phyloP scores from a whole-genome alignment of 35 echinoderm and acorn worm genomes.

The Apostichopus parvimensis region DNA sequence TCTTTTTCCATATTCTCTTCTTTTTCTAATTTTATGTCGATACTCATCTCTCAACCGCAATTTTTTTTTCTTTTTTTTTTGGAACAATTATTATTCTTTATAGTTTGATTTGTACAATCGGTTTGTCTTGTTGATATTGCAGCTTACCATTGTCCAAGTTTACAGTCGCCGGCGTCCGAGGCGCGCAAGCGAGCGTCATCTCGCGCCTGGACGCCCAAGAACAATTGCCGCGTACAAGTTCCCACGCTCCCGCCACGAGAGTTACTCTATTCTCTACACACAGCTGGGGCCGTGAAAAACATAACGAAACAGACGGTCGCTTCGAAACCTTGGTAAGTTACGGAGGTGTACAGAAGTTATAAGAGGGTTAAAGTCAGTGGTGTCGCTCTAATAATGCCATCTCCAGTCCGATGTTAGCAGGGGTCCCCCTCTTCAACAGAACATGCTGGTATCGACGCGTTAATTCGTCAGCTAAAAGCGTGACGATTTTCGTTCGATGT shows the following conservation, averaged over 20 bases:
- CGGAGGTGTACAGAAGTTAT: too few relatives aligned
- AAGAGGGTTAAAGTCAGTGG: too few relatives aligned
- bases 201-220: slow-evolving; percentile 9
- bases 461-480: too few relatives aligned
- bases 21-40: too few relatives aligned
- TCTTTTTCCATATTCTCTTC: too few relatives aligned
- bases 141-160: slow-evolving; percentile 28
- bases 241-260: slow-evolving; percentile 34
- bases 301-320: neutral
- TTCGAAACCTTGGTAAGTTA: slow-evolving; percentile 10
- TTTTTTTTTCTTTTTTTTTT: neutral
- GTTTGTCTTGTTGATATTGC: slow-evolving; percentile 42
- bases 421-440: too few relatives aligned
- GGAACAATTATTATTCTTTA: neutral
- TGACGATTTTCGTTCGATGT: too few relatives aligned
- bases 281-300: slow-evolving; percentile 24
- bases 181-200: slow-evolving; percentile 21
- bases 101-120: slow-evolving; percentile 48
- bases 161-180: slow-evolving; percentile 1
- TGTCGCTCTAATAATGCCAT: too few relatives aligned
- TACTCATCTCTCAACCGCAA: too few relatives aligned
- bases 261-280: neutral
- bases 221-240: slow-evolving; percentile 10
- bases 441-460: too few relatives aligned
- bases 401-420: too few relatives aligned